phyloP scores from a whole-genome alignment of 2,113 vertebrate species.

The Nothocercus nigrocapillus region DNA sequence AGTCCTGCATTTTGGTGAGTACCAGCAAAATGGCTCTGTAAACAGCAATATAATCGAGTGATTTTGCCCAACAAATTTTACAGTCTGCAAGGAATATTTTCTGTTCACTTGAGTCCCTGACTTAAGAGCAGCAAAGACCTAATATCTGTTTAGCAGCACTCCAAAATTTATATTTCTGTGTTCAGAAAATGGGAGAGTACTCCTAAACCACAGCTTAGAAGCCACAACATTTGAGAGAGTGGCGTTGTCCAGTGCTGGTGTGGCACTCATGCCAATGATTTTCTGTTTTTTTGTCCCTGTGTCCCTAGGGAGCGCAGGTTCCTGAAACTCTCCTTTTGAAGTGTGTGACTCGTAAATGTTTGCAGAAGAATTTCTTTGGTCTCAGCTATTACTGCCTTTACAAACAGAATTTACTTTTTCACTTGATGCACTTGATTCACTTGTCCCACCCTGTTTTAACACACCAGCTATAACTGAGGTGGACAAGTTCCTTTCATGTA shows the following conservation, averaged over 20 bases:
- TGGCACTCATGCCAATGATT: not conserved
- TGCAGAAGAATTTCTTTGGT: not conserved
- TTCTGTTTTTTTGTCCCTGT: not conserved
- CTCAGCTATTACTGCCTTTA: not conserved
- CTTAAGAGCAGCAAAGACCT: not conserved
- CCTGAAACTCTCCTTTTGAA: not conserved
- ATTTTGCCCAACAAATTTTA: not conserved
- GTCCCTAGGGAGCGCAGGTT: not conserved
- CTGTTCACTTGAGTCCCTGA: not conserved
- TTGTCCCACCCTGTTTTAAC: not conserved
- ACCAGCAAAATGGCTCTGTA: not conserved
- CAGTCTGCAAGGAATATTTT: not conserved
- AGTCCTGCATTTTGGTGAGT: not conserved
- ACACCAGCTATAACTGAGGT: accelerated
- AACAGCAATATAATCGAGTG: not conserved
- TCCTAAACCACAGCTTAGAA: not conserved
- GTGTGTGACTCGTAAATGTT: not conserved
- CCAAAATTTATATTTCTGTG: not conserved
- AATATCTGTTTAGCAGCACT: not conserved
- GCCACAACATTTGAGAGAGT: not conserved
- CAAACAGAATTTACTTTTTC: not conserved
- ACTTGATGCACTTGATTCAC: not conserved
- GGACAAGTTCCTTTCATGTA: not conserved
- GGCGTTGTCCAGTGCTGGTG: not conserved
- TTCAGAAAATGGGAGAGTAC: not conserved